Evolutionary conservation across 2,797 vertebrate genomes (phyloP), one percentile per base, ranked within the genome.

Genomic region (Geotrypetes seraphini): DNA sequence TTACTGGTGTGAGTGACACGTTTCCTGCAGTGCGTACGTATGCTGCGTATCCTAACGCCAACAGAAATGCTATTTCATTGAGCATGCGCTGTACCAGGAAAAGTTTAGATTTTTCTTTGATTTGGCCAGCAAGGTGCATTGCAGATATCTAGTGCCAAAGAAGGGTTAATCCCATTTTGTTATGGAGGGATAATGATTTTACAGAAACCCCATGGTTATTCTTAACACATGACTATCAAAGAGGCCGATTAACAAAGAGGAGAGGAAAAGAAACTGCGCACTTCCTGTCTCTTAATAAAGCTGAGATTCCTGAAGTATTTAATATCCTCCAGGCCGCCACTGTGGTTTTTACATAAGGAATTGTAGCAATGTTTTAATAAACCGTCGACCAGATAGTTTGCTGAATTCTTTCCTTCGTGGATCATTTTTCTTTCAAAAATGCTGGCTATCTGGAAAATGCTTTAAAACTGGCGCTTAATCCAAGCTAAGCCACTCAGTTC

Each of bases 221-320:
- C 58, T 64, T 71, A 71, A 73, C 34, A 59, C 72, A 75, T 66
- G 60, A 72, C 71, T 75, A 73, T 78, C 64, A 81, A 78, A 74
- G 58, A 70, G 39, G 58, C 56, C 72, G 58, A 69, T 73, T 71
- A 71, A 60, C 42, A 0, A 50, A 59, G 57, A 36, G 49, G 63
- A 66, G 56, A 51, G 54, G 46, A 54, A 65, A 42, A 51, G 54
- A 59, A 71, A 57, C 55, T 55, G 60, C 60, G 57, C 33, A 66
- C 62, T 77, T 81, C 73, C 75, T 67, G 62, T 71, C 64, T 73
- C 59, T 71, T 74, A 63, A 73, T 71, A 69, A 73, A 77, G 60
- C 63, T 63, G 57, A 62, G 58, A 63, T 70, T 73, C 66, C 57
- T 73, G 52, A 72, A 70, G 56, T 71, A 70, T 77, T 73, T 73